Percentiles rank a stretch among this genome's conserved stretches.
Conservation (phyloP, 2,888 invertebrate species). For the Amblyjoppa fuscipennis region DNA sequence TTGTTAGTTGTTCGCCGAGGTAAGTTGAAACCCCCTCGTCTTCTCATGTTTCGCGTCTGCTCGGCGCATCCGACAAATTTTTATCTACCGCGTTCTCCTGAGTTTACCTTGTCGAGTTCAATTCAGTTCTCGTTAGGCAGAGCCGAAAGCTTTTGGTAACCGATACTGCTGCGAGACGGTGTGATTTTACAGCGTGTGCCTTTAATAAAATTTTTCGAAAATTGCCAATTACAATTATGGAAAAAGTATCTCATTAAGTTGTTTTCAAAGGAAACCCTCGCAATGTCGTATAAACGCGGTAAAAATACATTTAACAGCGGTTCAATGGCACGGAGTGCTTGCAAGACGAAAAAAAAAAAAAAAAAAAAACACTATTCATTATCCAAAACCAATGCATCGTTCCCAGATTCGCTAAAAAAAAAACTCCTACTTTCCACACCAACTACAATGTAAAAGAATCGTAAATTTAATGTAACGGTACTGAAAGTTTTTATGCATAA, state of each 20-base stretch:
- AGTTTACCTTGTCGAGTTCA: background rate
- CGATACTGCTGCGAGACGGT: background rate
- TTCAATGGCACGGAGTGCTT: too few relatives aligned
- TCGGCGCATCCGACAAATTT: background rate
- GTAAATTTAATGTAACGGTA: too few relatives aligned
- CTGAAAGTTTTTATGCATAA: too few relatives aligned
- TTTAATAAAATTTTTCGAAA: background rate
- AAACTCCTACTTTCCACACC: too few relatives aligned
- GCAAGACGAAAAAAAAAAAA: too few relatives aligned
- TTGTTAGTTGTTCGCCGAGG: slow-evolving; percentile 31
- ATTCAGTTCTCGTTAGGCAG: background rate
- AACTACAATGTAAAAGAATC: too few relatives aligned
- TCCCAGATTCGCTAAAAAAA: too few relatives aligned
- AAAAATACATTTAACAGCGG: background rate
- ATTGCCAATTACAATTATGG: background rate
- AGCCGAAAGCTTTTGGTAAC: background rate
- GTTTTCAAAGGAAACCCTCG: background rate
- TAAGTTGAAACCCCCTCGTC: slow-evolving; percentile 40
- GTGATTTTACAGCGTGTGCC: background rate
- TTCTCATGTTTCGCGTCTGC: background rate
- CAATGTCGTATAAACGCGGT: background rate
- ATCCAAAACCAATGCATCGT: too few relatives aligned
- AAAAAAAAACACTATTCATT: too few relatives aligned
- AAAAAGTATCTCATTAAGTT: background rate
- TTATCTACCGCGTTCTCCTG: background rate